Conservation (phyloP, 2,113 vertebrate species). For the Crotophaga sulcirostris region DNA sequence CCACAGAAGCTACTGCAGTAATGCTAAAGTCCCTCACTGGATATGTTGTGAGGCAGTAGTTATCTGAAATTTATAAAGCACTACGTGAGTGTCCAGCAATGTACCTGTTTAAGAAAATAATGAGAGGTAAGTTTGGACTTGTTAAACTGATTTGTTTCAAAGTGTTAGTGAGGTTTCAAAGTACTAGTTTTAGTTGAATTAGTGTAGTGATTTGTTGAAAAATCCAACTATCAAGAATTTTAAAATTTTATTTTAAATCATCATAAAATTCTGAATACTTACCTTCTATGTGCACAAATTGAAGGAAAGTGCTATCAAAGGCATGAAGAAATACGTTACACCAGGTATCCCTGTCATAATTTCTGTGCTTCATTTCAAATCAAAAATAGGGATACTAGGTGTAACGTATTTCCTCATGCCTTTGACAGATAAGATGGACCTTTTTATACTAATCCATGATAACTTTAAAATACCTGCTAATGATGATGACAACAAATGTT, state of each 20-base stretch:
- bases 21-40: neutral
- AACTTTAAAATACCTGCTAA: neutral
- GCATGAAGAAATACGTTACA: neutral
- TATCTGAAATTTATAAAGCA: neutral
- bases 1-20: neutral
- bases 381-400: neutral
- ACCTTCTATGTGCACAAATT: neutral
- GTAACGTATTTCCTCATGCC: neutral
- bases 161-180: neutral
- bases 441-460: neutral
- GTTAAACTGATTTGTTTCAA: neutral
- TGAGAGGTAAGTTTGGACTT: neutral
- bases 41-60: neutral
- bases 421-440: neutral
- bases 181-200: neutral
- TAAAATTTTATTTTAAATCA: neutral
- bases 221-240: neutral
- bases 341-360: neutral
- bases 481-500: neutral
- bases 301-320: neutral
- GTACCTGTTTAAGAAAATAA: conserved; percentile 3
- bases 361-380: neutral
- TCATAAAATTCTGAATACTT: neutral
- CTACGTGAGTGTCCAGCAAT: neutral
- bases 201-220: neutral